A percentile compares a stretch with the other conserved stretches of the same genome.
phyloP scores from a whole-genome alignment of 2,797 vertebrate genomes.

The Alosa sapidissima region DNA sequence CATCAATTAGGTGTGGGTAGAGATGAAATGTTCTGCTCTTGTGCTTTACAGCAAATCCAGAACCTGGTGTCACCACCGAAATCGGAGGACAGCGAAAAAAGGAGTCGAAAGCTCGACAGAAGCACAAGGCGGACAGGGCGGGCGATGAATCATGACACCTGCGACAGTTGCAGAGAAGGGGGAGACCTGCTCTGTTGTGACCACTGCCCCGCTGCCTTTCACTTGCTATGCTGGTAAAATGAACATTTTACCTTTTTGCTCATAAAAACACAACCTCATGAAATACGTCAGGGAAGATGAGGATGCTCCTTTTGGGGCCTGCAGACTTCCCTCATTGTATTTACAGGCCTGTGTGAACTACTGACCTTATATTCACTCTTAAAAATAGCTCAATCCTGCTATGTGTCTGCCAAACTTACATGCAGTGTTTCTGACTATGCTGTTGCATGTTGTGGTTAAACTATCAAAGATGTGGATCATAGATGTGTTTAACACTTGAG shows the following conservation, averaged over 20 bases:
- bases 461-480: neutral
- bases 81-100: slow-evolving; percentile 92
- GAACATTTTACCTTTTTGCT: neutral
- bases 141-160: slow-evolving; percentile 97
- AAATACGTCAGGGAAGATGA: neutral
- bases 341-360: neutral
- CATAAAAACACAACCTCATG: neutral
- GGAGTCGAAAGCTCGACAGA: slow-evolving; percentile 88
- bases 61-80: slow-evolving; percentile 94
- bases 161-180: slow-evolving; percentile 96
- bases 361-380: neutral
- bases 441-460: neutral
- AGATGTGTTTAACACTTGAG: neutral
- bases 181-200: slow-evolving; percentile 95
- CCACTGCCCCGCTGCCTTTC: slow-evolving; percentile 96
- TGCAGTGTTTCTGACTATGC: neutral
- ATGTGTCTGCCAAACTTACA: neutral
- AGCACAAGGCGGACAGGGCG: slow-evolving; percentile 91
- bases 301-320: neutral
- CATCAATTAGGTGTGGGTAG: neutral
- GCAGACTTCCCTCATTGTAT: neutral
- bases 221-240: slow-evolving; percentile 93
- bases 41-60: slow-evolving; percentile 88
- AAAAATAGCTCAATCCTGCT: neutral
- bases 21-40: slow-evolving; percentile 3